Percentiles rank a stretch among this genome's conserved stretches.
phyloP scores from a whole-genome alignment of 1,140 invertebrate species.

The Lepidotrigona ventralis region DNA sequence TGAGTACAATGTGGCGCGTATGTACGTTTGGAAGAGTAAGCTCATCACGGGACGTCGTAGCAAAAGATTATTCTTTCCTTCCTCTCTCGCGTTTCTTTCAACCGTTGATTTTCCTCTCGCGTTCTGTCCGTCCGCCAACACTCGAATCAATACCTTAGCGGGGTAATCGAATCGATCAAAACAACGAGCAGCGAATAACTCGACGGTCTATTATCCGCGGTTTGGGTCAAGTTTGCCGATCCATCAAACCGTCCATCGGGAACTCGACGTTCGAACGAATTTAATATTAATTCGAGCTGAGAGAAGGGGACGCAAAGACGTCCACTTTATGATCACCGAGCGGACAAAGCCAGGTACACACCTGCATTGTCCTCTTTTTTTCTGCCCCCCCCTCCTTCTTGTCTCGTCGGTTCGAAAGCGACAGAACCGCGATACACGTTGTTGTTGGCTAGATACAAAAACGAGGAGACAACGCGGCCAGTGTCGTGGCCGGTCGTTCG shows the following conservation, averaged over 20 bases:
- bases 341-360: not conserved
- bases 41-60: too few species aligned
- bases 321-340: conserved; percentile 21
- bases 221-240: not conserved
- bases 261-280: not conserved
- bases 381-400: too few species aligned
- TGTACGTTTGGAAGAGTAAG: too few species aligned
- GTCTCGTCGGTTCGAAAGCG: conserved; percentile 4
- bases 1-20: too few species aligned
- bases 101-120: not conserved
- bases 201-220: not conserved
- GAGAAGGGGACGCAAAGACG: conserved; percentile 13
- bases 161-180: not conserved
- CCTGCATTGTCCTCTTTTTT: not conserved
- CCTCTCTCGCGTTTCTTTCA: not conserved
- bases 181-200: not conserved
- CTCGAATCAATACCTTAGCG: too few species aligned
- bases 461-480: conserved; percentile 30
- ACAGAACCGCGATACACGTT: not conserved
- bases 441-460: conserved; percentile 32
- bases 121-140: too few species aligned
- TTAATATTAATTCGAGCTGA: conserved; percentile 16
- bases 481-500: conserved; percentile 22
- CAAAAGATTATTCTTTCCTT: not conserved
- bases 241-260: not conserved